Conservation (phyloP, 2,113 vertebrate species). For the Calidris pugnax region DNA sequence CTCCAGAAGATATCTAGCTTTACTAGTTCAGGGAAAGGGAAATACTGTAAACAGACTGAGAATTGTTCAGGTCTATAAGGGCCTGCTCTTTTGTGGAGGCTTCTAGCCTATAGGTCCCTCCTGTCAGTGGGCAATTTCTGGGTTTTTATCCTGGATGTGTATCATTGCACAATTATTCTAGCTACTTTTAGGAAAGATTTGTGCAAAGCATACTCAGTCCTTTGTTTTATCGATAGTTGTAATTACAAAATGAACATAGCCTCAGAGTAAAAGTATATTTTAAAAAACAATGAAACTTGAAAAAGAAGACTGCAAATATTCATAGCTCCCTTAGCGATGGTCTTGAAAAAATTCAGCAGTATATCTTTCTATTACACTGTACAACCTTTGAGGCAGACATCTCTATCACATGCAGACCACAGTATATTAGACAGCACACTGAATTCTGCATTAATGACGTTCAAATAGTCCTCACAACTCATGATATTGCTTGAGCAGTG, state of each 20-base stretch:
- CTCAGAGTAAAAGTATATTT: not conserved
- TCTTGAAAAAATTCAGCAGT: not conserved
- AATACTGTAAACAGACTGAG: not conserved
- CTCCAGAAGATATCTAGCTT: not conserved
- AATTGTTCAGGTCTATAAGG: not conserved
- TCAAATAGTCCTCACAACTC: conserved; percentile 42
- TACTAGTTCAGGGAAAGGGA: not conserved
- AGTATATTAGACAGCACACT: conserved; percentile 1
- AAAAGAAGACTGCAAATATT: not conserved
- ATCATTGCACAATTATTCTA: not conserved
- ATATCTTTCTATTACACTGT: conserved; percentile 7
- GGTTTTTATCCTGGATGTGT: not conserved
- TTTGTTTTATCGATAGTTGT: not conserved
- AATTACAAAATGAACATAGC: not conserved
- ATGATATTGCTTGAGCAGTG: conserved; percentile 42
- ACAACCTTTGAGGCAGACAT: conserved; percentile 5
- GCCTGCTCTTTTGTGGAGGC: not conserved
- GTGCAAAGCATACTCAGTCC: not conserved
- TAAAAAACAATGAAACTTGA: not conserved
- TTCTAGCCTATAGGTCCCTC: not conserved
- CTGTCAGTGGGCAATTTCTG: not conserved
- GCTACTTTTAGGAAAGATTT: not conserved
- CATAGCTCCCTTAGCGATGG: not conserved
- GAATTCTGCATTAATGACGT: conserved; percentile 64
- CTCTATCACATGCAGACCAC: conserved; percentile 33